Evolutionary conservation across 2,888 invertebrate genomes (phyloP).

Genomic region (Strigamia transsilvanica): DNA sequence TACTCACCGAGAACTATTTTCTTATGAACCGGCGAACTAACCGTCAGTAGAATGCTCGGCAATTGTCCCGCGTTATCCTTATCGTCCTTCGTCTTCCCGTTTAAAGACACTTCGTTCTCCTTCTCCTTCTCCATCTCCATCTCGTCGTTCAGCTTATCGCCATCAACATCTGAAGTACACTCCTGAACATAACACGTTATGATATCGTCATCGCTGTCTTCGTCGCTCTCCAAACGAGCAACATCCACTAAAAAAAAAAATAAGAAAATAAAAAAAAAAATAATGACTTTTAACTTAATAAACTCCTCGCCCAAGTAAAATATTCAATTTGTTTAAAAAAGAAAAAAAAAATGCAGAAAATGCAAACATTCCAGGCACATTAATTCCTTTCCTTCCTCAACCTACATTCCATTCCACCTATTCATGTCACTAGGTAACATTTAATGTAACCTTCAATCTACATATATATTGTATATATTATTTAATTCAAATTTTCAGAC

Average conservation of each 20-base stretch:
- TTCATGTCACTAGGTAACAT: slow-evolving; percentile 13
- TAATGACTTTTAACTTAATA: no score
- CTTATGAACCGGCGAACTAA: neutral
- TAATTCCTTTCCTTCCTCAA: slow-evolving; percentile 14
- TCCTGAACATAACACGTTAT: slow-evolving; percentile 10
- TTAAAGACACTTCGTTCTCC: neutral
- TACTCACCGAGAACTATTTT: neutral
- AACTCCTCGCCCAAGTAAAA: no score
- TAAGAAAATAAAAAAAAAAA: no score
- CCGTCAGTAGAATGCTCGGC: neutral
- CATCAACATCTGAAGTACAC: neutral
- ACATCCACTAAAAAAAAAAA: neutral
- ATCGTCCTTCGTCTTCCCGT: neutral
- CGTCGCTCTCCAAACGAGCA: neutral
- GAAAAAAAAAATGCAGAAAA: neutral
- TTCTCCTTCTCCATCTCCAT: neutral
- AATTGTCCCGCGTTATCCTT: neutral
- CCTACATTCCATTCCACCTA: neutral
- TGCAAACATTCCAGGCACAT: neutral
- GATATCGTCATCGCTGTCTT: slow-evolving; percentile 1
- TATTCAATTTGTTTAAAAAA: no score
- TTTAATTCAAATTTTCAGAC: neutral
- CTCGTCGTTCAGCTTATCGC: neutral
- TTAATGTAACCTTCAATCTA: neutral
- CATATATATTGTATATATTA: no score